phyloP scores from a whole-genome alignment of 2,888 invertebrate species.

The Stenolophus ochropezus region DNA sequence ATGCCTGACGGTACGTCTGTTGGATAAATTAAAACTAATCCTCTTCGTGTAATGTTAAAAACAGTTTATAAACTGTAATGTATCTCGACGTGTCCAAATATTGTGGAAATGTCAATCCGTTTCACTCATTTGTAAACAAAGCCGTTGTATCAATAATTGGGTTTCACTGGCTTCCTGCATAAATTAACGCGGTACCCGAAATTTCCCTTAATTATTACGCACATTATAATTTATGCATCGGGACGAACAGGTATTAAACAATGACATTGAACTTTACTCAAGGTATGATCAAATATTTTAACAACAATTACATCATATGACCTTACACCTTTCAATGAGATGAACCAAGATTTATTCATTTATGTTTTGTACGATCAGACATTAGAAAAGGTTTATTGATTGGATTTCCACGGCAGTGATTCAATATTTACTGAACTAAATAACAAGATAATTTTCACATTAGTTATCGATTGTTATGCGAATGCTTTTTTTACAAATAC shows the following conservation, averaged over 20 bases:
- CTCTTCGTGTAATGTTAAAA: background rate
- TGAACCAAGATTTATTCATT: no score
- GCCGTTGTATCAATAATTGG: background rate
- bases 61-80: background rate
- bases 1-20: background rate
- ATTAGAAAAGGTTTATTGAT: no score
- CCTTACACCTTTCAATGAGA: no score
- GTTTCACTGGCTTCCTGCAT: background rate
- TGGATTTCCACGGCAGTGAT: no score
- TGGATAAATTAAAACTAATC: constrained; percentile 19
- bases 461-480: no score
- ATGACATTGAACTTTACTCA: background rate
- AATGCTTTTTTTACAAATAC: no score
- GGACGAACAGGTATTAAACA: background rate
- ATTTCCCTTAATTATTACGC: background rate
- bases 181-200: constrained; percentile 14
- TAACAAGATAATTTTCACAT: no score
- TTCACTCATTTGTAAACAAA: constrained; percentile 1
- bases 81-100: background rate
- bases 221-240: background rate
- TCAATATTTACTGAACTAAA: no score
- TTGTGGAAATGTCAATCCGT: background rate
- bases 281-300: background rate
- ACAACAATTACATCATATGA: no score
- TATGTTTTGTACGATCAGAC: no score